These are phyloP conservation scores for Amphibalanus amphitrite DNA, from an alignment of 1,140 invertebrate genomes.

Conservation along the genomic window DNA sequence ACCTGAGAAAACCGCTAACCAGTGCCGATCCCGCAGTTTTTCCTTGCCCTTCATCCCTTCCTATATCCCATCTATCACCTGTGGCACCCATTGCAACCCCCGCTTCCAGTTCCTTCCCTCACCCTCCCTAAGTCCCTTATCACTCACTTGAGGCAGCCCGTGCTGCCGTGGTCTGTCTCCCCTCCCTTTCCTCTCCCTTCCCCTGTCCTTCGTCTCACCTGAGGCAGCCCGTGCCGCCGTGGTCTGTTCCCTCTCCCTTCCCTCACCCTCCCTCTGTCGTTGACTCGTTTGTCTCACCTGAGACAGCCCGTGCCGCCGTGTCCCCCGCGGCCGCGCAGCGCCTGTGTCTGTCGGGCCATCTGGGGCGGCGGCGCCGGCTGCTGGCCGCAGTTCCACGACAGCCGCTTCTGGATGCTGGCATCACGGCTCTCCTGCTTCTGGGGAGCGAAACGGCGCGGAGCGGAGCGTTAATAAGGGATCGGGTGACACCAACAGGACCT, in stretches of 20 bases:
- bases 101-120: too few species aligned
- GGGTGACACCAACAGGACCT: too few species aligned
- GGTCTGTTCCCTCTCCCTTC: background rate
- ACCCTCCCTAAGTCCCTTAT: too few species aligned
- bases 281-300: slow-evolving; percentile 6
- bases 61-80: too few species aligned
- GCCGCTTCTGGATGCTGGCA: slow-evolving; percentile 41
- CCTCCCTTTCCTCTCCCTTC: too few species aligned
- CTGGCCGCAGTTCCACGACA: slow-evolving; percentile 44
- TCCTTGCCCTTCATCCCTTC: too few species aligned
- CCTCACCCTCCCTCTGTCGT: slow-evolving; percentile 17
- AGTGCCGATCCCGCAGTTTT: too few species aligned
- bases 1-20: too few species aligned
- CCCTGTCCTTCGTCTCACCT: background rate
- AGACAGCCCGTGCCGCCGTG: background rate
- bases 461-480: background rate
- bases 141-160: too few species aligned
- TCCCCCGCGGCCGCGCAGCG: slow-evolving; percentile 4
- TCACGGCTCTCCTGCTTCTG: slow-evolving; percentile 36
- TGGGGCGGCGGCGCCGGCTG: slow-evolving; percentile 18
- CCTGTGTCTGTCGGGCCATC: slow-evolving; percentile 10
- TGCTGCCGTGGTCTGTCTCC: too few species aligned
- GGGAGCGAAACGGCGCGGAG: background rate
- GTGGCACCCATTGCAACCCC: too few species aligned
- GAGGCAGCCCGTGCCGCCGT: slow-evolving; percentile 5